phyloP scores from a whole-genome alignment of 1,140 invertebrate species.

The Coelopa frigida region DNA sequence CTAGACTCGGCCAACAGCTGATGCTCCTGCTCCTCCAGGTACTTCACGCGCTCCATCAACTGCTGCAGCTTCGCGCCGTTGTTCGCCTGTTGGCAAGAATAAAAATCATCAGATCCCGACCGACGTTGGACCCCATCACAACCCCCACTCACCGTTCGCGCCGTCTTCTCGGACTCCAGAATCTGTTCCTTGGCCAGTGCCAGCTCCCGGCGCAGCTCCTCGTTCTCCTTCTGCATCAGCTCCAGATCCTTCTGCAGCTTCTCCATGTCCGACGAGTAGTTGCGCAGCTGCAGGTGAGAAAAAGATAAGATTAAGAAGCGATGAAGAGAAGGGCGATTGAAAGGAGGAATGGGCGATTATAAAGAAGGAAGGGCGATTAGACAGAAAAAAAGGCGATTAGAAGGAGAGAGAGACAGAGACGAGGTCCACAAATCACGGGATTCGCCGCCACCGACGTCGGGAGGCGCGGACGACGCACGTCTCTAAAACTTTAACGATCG shows the following conservation, averaged over 20 bases:
- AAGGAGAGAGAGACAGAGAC: too few species aligned
- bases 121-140: too few species aligned
- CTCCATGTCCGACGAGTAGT: conserved; percentile 32
- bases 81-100: conserved; percentile 3
- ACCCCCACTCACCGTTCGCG: conserved; percentile 21
- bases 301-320: background rate
- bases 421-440: too few species aligned
- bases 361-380: too few species aligned
- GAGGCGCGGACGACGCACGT: too few species aligned
- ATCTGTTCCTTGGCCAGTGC: conserved; percentile 41
- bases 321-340: too few species aligned
- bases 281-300: conserved; percentile 23
- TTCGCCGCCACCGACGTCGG: too few species aligned
- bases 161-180: conserved; percentile 28
- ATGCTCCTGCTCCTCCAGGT: conserved; percentile 43
- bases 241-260: conserved; percentile 42
- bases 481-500: too few species aligned
- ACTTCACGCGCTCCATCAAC: conserved; percentile 33
- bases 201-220: conserved; percentile 29
- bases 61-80: conserved; percentile 28
- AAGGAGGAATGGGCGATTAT: too few species aligned
- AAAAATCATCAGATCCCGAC: too few species aligned
- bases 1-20: conserved; percentile 42
- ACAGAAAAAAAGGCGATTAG: too few species aligned
- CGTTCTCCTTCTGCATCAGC: conserved; percentile 38